Conservation (phyloP, 2,113 vertebrate genomes). For the Athene cunicularia region DNA sequence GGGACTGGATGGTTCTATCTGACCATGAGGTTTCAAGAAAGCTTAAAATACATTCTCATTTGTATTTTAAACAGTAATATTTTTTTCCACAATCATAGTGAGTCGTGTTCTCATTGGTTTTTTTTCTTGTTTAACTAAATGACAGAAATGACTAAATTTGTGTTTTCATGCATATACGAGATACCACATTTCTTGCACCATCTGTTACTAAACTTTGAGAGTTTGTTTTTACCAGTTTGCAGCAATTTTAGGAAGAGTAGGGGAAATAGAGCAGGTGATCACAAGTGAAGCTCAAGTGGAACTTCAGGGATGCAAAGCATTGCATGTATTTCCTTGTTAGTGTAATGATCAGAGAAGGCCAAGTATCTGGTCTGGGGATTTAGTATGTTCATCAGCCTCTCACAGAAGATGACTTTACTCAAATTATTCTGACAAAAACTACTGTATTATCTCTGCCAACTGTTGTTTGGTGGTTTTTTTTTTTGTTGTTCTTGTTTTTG, state of each 20-base stretch:
- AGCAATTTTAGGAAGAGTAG: neutral
- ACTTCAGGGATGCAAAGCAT: neutral
- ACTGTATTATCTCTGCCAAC: neutral
- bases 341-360: neutral
- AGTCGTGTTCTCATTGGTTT: neutral
- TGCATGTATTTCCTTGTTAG: neutral
- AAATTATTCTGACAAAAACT: neutral
- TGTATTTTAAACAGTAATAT: neutral
- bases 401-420: neutral
- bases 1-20: neutral
- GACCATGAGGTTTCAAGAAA: neutral
- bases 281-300: neutral
- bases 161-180: neutral
- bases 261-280: neutral
- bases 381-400: neutral
- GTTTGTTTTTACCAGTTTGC: slow-evolving; percentile 9
- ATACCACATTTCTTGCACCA: neutral
- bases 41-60: neutral
- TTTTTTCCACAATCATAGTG: neutral
- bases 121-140: neutral
- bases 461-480: too few species aligned
- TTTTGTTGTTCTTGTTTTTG: neutral
- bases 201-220: neutral
- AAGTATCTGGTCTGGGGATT: neutral
- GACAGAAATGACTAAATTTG: neutral